These are phyloP conservation scores for Campaea margaritaria DNA, from an alignment of 2,888 invertebrate species.

Conservation along the genomic window DNA sequence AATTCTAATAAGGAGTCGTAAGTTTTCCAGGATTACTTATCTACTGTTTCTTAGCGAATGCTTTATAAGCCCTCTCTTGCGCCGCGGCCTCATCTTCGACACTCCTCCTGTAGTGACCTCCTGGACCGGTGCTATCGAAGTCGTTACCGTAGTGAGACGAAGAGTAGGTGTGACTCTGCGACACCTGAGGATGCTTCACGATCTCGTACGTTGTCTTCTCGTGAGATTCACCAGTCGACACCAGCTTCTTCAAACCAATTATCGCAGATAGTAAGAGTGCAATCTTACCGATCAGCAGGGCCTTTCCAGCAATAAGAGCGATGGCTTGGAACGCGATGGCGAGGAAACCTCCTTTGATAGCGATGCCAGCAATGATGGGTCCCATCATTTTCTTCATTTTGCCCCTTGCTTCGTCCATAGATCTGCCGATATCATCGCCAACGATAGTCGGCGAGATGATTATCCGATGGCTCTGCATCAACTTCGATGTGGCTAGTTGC, in stretches of 20 bases:
- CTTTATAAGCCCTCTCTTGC: conserved; percentile 87
- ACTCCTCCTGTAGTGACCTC: conserved; percentile 86
- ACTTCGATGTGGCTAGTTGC: conserved; percentile 82
- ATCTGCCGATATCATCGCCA: conserved; percentile 76
- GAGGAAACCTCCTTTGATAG: conserved; percentile 89
- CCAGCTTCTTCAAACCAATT: conserved; percentile 92
- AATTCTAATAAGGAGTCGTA: conserved; percentile 75
- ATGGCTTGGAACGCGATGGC: conserved; percentile 91
- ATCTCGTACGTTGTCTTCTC: conserved; percentile 94
- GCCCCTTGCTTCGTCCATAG: conserved; percentile 83
- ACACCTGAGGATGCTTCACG: conserved; percentile 93
- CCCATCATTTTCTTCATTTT: conserved; percentile 88
- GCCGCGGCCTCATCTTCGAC: conserved; percentile 86
- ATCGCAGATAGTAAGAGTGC: conserved; percentile 92
- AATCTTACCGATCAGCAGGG: conserved; percentile 93
- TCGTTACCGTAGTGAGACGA: conserved; percentile 88
- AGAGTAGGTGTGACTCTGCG: conserved; percentile 91
- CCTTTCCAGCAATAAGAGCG: conserved; percentile 91
- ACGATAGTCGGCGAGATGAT: conserved; percentile 78
- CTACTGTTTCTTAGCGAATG: conserved; percentile 77
- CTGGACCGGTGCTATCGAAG: conserved; percentile 84
- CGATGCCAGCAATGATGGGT: conserved; percentile 88
- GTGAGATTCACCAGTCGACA: conserved; percentile 87
- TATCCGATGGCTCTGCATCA: conserved; percentile 86
- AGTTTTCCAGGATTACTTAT: conserved; percentile 45